Conservation (phyloP, 2,113 vertebrate species). For the Sigmodon hispidus region DNA sequence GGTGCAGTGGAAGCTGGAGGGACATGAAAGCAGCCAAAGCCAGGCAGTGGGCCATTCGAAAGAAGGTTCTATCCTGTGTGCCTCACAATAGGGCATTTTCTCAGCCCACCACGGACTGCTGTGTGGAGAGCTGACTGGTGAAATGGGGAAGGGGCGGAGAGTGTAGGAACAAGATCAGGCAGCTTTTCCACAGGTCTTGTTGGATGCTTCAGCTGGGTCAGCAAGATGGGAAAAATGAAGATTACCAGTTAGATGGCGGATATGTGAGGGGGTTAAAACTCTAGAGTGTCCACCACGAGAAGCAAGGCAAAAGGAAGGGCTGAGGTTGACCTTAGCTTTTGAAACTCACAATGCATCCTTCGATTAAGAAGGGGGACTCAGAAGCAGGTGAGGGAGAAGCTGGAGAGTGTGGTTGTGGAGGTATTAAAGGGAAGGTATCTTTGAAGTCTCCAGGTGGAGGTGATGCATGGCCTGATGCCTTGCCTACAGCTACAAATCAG, state of each 20-base stretch:
- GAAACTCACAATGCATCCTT: not conserved
- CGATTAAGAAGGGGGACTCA: not conserved
- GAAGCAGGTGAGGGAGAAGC: not conserved
- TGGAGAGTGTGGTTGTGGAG: not conserved
- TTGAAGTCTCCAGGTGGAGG: not conserved
- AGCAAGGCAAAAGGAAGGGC: not conserved
- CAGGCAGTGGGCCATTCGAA: not conserved
- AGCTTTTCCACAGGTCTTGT: not conserved
- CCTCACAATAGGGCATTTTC: fast-evolving
- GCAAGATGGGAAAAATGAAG: not conserved
- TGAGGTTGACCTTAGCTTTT: not conserved
- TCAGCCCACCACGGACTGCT: not conserved
- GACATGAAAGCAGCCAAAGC: fast-evolving
- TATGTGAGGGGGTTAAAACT: not conserved
- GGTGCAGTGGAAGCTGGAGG: not conserved
- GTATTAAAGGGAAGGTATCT: fast-evolving
- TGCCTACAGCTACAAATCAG: not conserved
- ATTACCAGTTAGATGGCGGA: not conserved
- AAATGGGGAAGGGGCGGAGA: not conserved
- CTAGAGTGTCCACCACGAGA: not conserved
- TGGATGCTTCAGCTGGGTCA: not conserved
- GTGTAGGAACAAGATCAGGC: not conserved
- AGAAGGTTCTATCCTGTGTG: not conserved
- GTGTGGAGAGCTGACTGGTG: not conserved
- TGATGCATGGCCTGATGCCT: not conserved